These are phyloP conservation scores for Poecilus cupreus DNA, from an alignment of 2,888 invertebrate species.

Conservation along the genomic window DNA sequence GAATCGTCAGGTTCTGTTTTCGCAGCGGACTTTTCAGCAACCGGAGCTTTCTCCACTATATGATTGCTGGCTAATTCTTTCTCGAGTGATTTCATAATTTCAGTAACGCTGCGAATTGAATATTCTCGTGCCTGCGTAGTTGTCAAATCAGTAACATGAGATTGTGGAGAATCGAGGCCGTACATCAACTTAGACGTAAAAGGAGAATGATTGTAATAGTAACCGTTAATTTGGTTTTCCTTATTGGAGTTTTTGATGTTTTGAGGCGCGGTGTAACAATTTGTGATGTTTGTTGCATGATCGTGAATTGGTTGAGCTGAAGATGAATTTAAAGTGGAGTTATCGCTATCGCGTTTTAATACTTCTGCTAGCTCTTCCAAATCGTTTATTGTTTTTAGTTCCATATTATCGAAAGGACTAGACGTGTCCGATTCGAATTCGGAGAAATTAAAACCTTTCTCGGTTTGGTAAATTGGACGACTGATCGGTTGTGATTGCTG, in stretches of 20 bases:
- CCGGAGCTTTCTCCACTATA: slow-evolving; percentile 64
- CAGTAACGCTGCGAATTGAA: slow-evolving; percentile 79
- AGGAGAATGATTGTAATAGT: slow-evolving; percentile 49
- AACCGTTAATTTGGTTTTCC: slow-evolving; percentile 35
- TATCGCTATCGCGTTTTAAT: slow-evolving; percentile 70
- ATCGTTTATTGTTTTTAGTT: slow-evolving; percentile 93
- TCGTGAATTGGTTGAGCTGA: not conserved
- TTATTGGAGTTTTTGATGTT: slow-evolving; percentile 1
- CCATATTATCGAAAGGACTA: slow-evolving; percentile 95
- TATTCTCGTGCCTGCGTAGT: slow-evolving; percentile 43
- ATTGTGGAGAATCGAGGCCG: not conserved
- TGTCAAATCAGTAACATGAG: slow-evolving; percentile 46
- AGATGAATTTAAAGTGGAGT: slow-evolving; percentile 1
- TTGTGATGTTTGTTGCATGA: not conserved
- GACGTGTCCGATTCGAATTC: slow-evolving; percentile 95
- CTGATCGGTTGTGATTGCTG: slow-evolving; percentile 5
- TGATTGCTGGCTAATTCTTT: slow-evolving; percentile 76
- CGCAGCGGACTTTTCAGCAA: slow-evolving; percentile 39
- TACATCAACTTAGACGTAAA: slow-evolving; percentile 29
- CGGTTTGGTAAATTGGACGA: slow-evolving; percentile 57
- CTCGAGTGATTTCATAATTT: slow-evolving; percentile 84
- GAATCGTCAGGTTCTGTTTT: slow-evolving; percentile 62
- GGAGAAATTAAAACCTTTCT: slow-evolving; percentile 74
- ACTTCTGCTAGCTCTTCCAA: slow-evolving; percentile 93
- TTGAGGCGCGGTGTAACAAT: not conserved